These are phyloP conservation scores for Catalaphyllia jardinei DNA, from an alignment of 64 coral and sea anemone species.

Conservation along the genomic window DNA sequence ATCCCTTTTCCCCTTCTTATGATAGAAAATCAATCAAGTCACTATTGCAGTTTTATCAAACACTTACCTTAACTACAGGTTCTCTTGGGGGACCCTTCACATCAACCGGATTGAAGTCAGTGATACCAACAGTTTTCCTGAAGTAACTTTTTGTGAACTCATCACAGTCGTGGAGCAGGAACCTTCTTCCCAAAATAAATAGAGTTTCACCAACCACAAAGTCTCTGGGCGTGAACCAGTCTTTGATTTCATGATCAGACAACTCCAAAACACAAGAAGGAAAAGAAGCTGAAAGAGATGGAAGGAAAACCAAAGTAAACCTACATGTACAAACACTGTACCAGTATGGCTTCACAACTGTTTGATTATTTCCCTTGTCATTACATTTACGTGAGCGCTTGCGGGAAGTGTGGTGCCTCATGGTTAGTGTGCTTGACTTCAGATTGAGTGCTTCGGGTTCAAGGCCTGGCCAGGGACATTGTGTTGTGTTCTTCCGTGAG, in stretches of 20 bases:
- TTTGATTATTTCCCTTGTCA: neutral
- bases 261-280: constrained; percentile 93
- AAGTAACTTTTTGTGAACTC: constrained; percentile 95
- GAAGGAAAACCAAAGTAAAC: neutral
- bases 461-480: no score
- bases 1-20: no score
- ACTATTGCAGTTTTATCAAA: no score
- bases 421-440: no score
- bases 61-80: constrained; percentile 57
- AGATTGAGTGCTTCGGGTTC: no score
- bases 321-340: neutral
- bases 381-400: neutral
- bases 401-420: no score
- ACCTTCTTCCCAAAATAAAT: constrained; percentile 85
- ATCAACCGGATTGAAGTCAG: constrained; percentile 71
- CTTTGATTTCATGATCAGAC: constrained; percentile 93
- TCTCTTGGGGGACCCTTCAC: constrained; percentile 64
- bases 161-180: constrained; percentile 91
- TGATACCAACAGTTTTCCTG: constrained; percentile 78
- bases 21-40: no score
- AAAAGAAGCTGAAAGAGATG: constrained; percentile 76
- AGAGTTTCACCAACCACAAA: constrained; percentile 94
- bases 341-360: neutral
- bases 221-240: constrained; percentile 95
- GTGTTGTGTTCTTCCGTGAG: no score